Conservation (phyloP, 2,888 invertebrate species). For the Yponomeuta malinellus region DNA sequence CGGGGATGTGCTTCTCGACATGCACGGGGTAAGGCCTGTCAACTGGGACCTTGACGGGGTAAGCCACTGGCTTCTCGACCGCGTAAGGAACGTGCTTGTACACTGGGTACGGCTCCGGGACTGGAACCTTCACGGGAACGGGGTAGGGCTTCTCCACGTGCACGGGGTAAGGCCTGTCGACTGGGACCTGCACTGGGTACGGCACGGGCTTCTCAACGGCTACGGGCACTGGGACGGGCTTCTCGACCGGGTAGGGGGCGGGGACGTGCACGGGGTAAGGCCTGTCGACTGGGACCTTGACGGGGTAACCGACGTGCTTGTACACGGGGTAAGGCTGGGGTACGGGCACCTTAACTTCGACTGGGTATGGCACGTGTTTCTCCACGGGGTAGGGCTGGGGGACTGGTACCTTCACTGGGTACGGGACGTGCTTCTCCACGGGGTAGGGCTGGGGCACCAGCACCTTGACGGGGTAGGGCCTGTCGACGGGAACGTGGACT, state of each 20-base stretch:
- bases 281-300: conserved; percentile 81
- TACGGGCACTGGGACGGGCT: conserved; percentile 76
- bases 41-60: conserved; percentile 80
- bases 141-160: conserved; percentile 69
- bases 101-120: conserved; percentile 78
- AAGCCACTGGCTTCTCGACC: conserved; percentile 76
- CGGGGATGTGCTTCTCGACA: conserved; percentile 63
- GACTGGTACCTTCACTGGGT: conserved; percentile 84
- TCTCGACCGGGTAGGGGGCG: conserved; percentile 76
- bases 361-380: conserved; percentile 83
- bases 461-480: conserved; percentile 87
- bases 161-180: conserved; percentile 78
- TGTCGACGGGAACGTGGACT: conserved; percentile 82
- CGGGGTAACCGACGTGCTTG: conserved; percentile 78
- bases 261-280: conserved; percentile 82
- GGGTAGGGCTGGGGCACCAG: conserved; percentile 87
- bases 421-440: conserved; percentile 84
- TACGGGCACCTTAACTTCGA: conserved; percentile 83
- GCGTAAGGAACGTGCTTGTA: conserved; percentile 79
- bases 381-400: conserved; percentile 87
- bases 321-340: conserved; percentile 84
- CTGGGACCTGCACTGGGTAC: conserved; percentile 77
- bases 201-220: conserved; percentile 80
- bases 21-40: conserved; percentile 80
- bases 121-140: conserved; percentile 74